Base-by-base conservation (phyloP, 2,113 vertebrate genomes). In the Ornithorhynchus anatinus region DNA sequence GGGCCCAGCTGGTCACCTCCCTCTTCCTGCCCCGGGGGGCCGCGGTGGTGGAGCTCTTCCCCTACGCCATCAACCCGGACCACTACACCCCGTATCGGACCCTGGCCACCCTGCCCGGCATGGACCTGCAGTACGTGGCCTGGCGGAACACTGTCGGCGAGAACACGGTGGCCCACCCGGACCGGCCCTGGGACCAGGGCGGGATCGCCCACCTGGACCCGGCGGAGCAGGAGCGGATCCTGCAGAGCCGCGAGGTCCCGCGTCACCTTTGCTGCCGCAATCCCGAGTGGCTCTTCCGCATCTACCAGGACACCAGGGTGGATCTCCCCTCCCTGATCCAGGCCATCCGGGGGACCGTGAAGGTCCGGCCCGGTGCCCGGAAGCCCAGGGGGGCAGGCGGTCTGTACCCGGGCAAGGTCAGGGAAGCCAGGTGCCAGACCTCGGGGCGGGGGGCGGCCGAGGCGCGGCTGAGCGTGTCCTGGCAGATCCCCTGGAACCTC, bases 401-500 rank as follows among this genome's bases (percentile, higher is more conserved):
- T 22, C 88, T 99, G 43, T 98, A 98, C 79, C 98, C 98, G 0
- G 96, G 98, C 66, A 95, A 95, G 64, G 98, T 99, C 69, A 93
- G 96, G 75, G 95, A 96, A 75, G 90, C 96, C 3, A 94, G 91
- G 43, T 99, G 98, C 89, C 96, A 97, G 78, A 94, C 96, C 3
- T 95, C 95, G 0, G 94, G 96, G 44, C 96, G 96, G 85, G 96
- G 94, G 1, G 89, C 93, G 0, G 93, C 91, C 0, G 96, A 97
- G 87, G 97, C 97, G 10, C 96, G 94, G 77, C 95, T 99, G 59
- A 89, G 92, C 0, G 95, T 99, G 51, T 96, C 96, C 20, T 99
- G 98, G 98, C 95, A 99, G 89, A 96, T 97, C 37, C 98, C 97
- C 0, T 99, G 98, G 98, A 99, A 99, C 84, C 93, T 99, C 63